These are phyloP conservation scores for Sorex fumeus DNA, from an alignment of 2,113 vertebrate genomes.

Conservation along the genomic window DNA sequence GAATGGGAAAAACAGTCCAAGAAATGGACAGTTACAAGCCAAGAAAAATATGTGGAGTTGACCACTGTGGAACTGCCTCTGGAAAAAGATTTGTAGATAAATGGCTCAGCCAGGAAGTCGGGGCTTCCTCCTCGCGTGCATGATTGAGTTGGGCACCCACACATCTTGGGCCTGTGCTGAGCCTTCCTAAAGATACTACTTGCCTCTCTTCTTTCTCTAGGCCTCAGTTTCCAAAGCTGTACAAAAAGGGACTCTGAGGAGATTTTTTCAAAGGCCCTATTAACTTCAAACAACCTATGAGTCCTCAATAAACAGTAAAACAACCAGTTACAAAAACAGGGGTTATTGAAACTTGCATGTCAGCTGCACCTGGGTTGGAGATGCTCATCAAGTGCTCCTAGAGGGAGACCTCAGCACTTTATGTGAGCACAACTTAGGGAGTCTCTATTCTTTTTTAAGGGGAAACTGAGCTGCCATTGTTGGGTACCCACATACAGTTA, in stretches of 20 bases:
- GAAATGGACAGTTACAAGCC: neutral
- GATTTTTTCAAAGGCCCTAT: neutral
- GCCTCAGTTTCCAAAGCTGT: neutral
- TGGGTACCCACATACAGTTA: neutral
- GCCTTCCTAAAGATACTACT: neutral
- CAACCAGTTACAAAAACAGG: neutral
- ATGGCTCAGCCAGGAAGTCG: neutral
- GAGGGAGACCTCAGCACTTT: neutral
- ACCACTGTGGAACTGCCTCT: neutral
- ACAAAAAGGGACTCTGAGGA: conserved; percentile 12
- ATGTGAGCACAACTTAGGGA: neutral
- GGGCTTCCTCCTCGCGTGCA: neutral
- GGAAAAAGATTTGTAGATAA: neutral
- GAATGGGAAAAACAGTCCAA: neutral
- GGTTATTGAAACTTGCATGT: conserved; percentile 49
- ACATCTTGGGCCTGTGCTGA: neutral
- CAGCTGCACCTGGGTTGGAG: neutral
- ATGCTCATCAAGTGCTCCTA: accelerated
- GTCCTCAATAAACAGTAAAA: neutral
- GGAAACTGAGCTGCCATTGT: neutral
- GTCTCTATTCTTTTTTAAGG: neutral
- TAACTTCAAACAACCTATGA: conserved; percentile 1
- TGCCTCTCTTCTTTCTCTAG: neutral
- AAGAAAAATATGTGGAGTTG: neutral
- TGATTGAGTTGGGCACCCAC: neutral